Evolutionary conservation across 2,888 invertebrate species (phyloP).

Genomic region (Chalcis sispes): DNA sequence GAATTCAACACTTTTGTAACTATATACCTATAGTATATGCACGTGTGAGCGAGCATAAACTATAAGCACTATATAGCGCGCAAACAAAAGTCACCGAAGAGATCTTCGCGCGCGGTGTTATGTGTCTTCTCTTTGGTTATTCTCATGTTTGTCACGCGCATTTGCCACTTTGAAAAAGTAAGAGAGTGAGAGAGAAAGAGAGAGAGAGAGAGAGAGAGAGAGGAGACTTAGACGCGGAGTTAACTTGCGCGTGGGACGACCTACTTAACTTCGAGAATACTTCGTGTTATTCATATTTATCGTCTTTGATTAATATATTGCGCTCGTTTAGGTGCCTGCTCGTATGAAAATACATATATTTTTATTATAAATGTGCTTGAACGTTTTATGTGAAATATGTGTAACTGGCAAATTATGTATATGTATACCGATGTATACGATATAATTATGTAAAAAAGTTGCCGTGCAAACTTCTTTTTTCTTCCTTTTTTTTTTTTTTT

Average conservation of each 20-base stretch:
- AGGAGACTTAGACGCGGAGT: constrained; percentile 24
- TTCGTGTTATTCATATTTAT: constrained; percentile 33
- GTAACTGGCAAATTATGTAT: constrained; percentile 54
- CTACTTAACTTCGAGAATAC: constrained; percentile 41
- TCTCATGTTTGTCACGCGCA: constrained; percentile 58
- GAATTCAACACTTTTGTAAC: no score
- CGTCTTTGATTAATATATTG: constrained; percentile 23
- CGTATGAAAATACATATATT: constrained; percentile 7
- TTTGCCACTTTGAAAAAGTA: constrained; percentile 14
- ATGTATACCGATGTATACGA: no score
- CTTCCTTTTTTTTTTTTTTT: no score
- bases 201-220: no score
- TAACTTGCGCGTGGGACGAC: constrained; percentile 51
- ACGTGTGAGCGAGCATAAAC: background rate
- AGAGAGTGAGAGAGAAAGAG: no score
- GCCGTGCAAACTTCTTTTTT: no score
- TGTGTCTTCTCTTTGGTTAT: constrained; percentile 22
- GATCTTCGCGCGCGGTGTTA: constrained; percentile 17
- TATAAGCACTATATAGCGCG: background rate
- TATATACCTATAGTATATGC: no score
- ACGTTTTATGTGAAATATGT: background rate
- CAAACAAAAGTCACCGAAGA: no score
- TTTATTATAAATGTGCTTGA: background rate
- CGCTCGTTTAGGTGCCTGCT: background rate
- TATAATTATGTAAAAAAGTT: no score